These are phyloP conservation scores for Rousettus leschenaultii DNA, from an alignment of 2,113 vertebrate species.

Conservation along the genomic window DNA sequence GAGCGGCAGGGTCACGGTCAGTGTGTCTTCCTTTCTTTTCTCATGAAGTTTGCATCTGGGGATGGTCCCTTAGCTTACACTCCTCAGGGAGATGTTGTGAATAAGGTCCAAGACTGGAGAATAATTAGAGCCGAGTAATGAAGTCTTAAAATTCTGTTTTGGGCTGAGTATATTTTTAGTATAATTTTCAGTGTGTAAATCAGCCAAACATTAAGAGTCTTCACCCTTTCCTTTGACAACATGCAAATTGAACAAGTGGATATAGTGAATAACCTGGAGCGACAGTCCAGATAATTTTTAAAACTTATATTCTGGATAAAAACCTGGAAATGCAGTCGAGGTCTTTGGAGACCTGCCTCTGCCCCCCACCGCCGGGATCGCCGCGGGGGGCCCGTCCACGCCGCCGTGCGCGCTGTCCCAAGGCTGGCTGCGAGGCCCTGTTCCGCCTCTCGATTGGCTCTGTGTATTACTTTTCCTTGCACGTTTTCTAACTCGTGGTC, in stretches of 20 bases:
- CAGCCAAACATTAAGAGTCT: neutral
- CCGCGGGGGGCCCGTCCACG: too few species aligned
- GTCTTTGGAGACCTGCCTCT: neutral
- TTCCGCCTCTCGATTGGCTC: neutral
- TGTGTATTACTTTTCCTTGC: neutral
- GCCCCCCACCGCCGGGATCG: too few species aligned
- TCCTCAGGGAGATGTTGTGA: neutral
- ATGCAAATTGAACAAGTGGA: neutral
- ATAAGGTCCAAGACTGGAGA: neutral
- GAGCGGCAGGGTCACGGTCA: fast-evolving
- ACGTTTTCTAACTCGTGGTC: neutral
- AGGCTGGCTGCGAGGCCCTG: neutral
- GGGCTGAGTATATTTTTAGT: neutral
- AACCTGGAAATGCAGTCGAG: fast-evolving
- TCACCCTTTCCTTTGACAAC: neutral
- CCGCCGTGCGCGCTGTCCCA: too few species aligned
- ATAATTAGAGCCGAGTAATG: neutral
- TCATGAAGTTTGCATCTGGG: neutral
- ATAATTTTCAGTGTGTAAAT: neutral
- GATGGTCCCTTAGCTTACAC: neutral
- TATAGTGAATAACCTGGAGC: neutral
- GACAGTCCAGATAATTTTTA: neutral
- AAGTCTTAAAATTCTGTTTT: neutral
- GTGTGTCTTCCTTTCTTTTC: neutral
- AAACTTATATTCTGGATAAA: neutral